Percentiles rank a stretch among this genome's conserved stretches.
These are phyloP conservation scores for Eubasilissa regina DNA, from an alignment of 1,140 invertebrate genomes.

Conservation along the genomic window DNA sequence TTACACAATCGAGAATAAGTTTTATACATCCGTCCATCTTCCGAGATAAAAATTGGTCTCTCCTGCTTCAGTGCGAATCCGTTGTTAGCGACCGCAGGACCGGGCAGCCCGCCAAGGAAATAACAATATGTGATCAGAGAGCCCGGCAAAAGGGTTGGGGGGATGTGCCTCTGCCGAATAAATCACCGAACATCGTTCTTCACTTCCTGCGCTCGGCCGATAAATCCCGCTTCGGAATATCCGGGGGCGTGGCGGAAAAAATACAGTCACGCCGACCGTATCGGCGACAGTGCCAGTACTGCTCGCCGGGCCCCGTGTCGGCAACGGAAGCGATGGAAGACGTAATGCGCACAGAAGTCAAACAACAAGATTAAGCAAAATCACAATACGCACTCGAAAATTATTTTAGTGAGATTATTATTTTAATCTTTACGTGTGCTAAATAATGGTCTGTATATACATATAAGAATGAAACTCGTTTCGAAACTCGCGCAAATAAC, in stretches of 20 bases:
- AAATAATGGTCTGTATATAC: too few relatives aligned
- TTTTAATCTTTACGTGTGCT: too few relatives aligned
- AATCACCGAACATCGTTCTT: constrained; percentile 54
- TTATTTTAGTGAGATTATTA: too few relatives aligned
- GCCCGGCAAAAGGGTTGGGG: constrained; percentile 49
- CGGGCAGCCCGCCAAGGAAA: constrained; percentile 46
- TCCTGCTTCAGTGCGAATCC: neutral
- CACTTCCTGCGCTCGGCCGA: constrained; percentile 51
- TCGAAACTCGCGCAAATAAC: too few relatives aligned
- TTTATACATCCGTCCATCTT: too few relatives aligned
- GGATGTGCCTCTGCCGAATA: constrained; percentile 27
- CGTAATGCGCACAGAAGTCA: too few relatives aligned
- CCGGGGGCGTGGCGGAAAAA: constrained; percentile 50
- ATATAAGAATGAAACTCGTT: too few relatives aligned
- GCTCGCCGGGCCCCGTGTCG: too few relatives aligned
- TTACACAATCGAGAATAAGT: too few relatives aligned
- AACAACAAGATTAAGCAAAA: too few relatives aligned
- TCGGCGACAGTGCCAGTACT: neutral
- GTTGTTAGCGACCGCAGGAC: constrained; percentile 9
- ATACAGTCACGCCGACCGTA: constrained; percentile 19
- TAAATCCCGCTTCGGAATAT: constrained; percentile 49
- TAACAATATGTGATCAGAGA: constrained; percentile 47
- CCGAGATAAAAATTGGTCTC: neutral
- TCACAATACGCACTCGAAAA: too few relatives aligned
- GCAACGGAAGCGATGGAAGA: too few relatives aligned